Base-by-base conservation (phyloP, 2,888 invertebrate genomes). In the Hetaerina titia region DNA sequence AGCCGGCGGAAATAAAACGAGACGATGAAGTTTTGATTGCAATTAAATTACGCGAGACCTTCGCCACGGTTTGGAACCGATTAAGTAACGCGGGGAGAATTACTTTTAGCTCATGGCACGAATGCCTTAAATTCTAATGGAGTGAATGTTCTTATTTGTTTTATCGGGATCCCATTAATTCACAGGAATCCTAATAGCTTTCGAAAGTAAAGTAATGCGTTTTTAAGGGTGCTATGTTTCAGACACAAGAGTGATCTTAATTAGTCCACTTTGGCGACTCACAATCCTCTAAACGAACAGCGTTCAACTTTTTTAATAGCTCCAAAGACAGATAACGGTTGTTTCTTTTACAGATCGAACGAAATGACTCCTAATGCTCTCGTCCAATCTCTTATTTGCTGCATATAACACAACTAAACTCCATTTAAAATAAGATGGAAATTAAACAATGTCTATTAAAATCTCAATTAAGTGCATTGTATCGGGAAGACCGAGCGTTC, bases 1-100 rank as follows among this genome's bases (percentile, higher is more conserved):
- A n/a, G 22, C 69, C 69, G 31, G 81, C 81, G 81, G 57, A 89
- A 89, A 89, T 89, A 89, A 58, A 89, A 89, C 22, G 89, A 58
- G n/a, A 8, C 19, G 88, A 89, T 89, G 58, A 89, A 89, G 57
- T 89, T 57, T 58, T 89, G 58, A 89, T 57, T 89, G 57, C 58
- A 58, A 57, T 57, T 89, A 89, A 89, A 57, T 89, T 89, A 89
- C 45, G 45, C 45, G 11, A n/a, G 22, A 15, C 89, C 57, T 19
- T 89, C 89, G n/a, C 22, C n/a, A 9, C 56, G n/a, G 89, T 13
- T 56, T 13, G 22, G 8, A 22, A 7, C 69, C n/a, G 58, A 89
- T 31, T 81, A 31, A 81, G 25, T 22, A 31, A 81, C 81, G 31
- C 81, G 25, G 9, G 13, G 31, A 7, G 81, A 25, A 15, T 81